Evolutionary conservation across 1,140 invertebrate genomes (phyloP), one percentile per base, ranked within the genome.

Genomic region (Cecropterus lyciades): DNA sequence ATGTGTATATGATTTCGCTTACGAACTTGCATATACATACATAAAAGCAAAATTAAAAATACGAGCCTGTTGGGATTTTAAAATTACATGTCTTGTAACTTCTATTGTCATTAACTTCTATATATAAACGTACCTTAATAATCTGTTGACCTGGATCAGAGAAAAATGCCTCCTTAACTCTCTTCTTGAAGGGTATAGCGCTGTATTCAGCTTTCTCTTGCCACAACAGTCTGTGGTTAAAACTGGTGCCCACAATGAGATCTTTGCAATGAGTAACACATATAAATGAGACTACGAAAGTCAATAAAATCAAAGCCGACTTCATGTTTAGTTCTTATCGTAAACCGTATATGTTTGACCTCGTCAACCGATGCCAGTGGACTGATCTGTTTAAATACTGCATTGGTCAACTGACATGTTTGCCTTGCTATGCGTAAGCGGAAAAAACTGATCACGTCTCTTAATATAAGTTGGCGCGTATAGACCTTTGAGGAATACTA

Each of bases 91-190:
- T 24, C 20, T 24, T 24, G 20, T 24, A 3, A 24, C 1, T 24
- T n/a, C n/a, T n/a, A n/a, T n/a, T n/a, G n/a, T n/a, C n/a, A 24
- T 24, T 24, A 24, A 24, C 20, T 24, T 24, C n/a, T n/a, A n/a
- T n/a, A n/a, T n/a, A n/a, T n/a, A n/a, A 24, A 24, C 20, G 20
- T 81, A 91, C 89, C 89, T 89, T 91, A 43, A 91, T 89, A 43
- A 85, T 80, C 65, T 89, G 87, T 65, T 91, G 89, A 33, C 82
- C 87, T 11, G 89, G 80, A 74, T 91, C 89, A 0, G 85, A 85
- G 45, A 68, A 91, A 72, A 91, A 91, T 16, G 87, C 84, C 69
- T 91, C 89, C 62, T 91, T 91, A 17, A 91, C 89, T 60, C 89
- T 79, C 53, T 91, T 91, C 67, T 89, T 91, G 0, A 91, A 49